phyloP scores from a whole-genome alignment of 2,888 invertebrate genomes.

The Archips crataeganus region DNA sequence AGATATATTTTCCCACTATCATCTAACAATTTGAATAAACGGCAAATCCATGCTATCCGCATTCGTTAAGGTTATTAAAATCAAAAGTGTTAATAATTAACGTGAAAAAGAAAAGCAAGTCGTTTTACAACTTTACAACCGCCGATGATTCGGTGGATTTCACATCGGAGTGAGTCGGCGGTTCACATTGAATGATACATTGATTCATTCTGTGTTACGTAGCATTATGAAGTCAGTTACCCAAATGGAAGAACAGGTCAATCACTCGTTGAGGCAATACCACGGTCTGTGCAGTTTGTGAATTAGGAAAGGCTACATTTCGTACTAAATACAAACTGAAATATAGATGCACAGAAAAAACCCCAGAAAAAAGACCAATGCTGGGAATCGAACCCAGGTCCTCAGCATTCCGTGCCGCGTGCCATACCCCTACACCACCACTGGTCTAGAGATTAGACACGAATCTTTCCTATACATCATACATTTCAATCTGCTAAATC shows the following conservation, averaged over 20 bases:
- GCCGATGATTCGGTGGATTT: constrained; percentile 26
- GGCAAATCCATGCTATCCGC: neutral
- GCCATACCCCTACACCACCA: no score
- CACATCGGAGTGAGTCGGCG: constrained; percentile 22
- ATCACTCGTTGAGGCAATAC: neutral
- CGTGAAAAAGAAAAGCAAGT: constrained; percentile 29
- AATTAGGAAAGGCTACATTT: no score
- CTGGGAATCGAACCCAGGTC: no score
- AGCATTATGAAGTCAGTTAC: constrained; percentile 26
- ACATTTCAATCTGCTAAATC: no score
- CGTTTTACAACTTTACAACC: neutral
- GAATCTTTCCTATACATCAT: no score
- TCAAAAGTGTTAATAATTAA: constrained; percentile 39
- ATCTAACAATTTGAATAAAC: constrained; percentile 8
- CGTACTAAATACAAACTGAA: no score
- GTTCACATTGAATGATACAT: constrained; percentile 33
- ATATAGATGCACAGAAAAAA: no score
- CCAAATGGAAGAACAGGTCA: neutral
- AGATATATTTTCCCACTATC: neutral
- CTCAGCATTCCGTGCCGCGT: no score
- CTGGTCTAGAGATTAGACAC: no score
- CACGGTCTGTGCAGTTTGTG: neutral
- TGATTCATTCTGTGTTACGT: constrained; percentile 21
- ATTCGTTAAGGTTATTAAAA: constrained; percentile 33
- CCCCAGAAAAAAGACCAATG: no score